Conservation (phyloP, 1,140 invertebrate genomes). For the Drosophila rufa region DNA sequence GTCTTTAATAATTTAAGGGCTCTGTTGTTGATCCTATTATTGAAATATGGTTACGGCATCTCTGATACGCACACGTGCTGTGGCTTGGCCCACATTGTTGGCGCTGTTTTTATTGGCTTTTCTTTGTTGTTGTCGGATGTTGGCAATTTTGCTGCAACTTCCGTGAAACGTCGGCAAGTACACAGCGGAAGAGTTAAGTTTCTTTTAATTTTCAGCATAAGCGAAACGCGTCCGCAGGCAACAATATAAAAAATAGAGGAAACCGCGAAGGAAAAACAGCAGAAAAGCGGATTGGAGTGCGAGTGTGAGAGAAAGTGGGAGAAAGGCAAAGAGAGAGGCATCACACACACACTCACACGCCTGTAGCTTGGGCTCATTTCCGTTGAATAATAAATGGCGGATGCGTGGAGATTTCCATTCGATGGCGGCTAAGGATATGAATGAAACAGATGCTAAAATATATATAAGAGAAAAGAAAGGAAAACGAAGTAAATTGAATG, state of each 20-base stretch:
- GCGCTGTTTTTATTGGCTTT: conserved; percentile 32
- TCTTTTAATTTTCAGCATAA: conserved; percentile 75
- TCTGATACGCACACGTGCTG: conserved; percentile 32
- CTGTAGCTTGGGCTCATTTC: conserved; percentile 60
- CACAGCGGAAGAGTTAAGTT: conserved; percentile 69
- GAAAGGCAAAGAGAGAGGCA: not conserved
- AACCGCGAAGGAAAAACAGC: conserved; percentile 36
- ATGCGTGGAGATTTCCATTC: conserved; percentile 34
- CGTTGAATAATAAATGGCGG: conserved; percentile 68
- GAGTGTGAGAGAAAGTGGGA: not conserved
- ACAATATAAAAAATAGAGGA: conserved; percentile 50
- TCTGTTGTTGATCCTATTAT: not conserved
- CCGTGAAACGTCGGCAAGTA: conserved; percentile 43
- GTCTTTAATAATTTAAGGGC: too few relatives aligned
- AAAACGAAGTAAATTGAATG: not conserved
- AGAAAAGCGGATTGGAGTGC: not conserved
- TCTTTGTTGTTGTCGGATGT: conserved; percentile 63
- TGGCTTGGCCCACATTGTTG: conserved; percentile 46
- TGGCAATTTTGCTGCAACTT: conserved; percentile 75
- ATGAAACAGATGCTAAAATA: conserved; percentile 42
- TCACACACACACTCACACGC: conserved; percentile 14
- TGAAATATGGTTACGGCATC: not conserved
- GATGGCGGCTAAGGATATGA: conserved; percentile 45
- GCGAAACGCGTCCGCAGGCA: conserved; percentile 57
- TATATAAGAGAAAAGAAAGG: not conserved